Evolutionary conservation across 2,113 vertebrate species (phyloP).

Genomic region (Ranitomeya variabilis): DNA sequence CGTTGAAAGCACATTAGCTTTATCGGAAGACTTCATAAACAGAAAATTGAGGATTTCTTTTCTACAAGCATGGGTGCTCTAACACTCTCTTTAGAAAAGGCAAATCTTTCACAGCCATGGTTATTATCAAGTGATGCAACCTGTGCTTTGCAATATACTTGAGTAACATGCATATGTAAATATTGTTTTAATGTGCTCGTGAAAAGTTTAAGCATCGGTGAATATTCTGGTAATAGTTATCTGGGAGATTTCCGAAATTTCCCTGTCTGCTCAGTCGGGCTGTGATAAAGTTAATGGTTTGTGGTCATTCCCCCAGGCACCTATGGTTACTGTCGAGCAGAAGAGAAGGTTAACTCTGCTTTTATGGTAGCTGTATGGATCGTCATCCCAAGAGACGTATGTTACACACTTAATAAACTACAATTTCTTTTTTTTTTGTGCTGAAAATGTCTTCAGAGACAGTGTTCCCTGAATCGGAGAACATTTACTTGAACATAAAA

Average conservation of each 20-base stretch:
- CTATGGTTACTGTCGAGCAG: slow-evolving; percentile 18
- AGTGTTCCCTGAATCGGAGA: neutral
- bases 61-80: slow-evolving; percentile 40
- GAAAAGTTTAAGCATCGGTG: slow-evolving; percentile 9
- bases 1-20: slow-evolving; percentile 58
- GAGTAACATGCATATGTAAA: slow-evolving; percentile 42
- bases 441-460: neutral
- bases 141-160: slow-evolving; percentile 32
- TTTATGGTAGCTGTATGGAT: slow-evolving; percentile 8
- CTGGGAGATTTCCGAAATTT: slow-evolving; percentile 32
- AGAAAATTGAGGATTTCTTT: slow-evolving; percentile 48
- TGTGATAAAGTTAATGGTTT: slow-evolving; percentile 50
- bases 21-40: slow-evolving; percentile 52
- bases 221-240: slow-evolving; percentile 22
- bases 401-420: slow-evolving; percentile 19
- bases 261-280: neutral
- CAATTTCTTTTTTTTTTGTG: slow-evolving; percentile 1
- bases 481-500: slow-evolving; percentile 2
- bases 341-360: slow-evolving; percentile 28
- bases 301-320: slow-evolving; percentile 36
- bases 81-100: slow-evolving; percentile 16
- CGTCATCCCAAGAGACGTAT: slow-evolving; percentile 28
- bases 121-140: slow-evolving; percentile 44
- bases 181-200: slow-evolving; percentile 36
- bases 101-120: slow-evolving; percentile 24